phyloP scores from a whole-genome alignment of 2,113 vertebrate species.

The Callopanchax toddi region DNA sequence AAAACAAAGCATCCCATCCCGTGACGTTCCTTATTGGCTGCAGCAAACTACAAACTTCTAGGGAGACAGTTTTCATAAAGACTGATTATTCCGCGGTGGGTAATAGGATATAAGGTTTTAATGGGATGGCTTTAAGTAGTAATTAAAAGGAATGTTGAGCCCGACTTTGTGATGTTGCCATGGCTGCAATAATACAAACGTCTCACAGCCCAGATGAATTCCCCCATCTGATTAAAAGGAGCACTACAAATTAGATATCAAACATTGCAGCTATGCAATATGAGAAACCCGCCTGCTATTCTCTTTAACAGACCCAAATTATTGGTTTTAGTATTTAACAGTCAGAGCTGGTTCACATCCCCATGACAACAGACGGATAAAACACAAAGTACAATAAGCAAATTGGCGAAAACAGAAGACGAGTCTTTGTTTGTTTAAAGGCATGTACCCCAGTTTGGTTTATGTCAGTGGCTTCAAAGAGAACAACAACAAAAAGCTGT shows the following conservation, averaged over 20 bases:
- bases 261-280: not conserved
- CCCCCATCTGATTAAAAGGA: conserved; percentile 24
- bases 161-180: conserved; percentile 35
- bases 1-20: no score
- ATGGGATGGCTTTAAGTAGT: not conserved
- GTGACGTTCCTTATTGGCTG: no score
- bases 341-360: not conserved
- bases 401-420: conserved; percentile 1
- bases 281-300: not conserved
- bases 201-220: conserved; percentile 25
- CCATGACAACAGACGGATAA: not conserved
- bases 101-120: not conserved
- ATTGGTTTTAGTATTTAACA: not conserved
- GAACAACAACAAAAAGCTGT: conserved; percentile 12
- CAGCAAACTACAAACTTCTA: not conserved
- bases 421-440: not conserved
- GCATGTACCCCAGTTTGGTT: not conserved
- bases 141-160: conserved; percentile 1
- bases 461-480: not conserved
- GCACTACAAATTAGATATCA: conserved; percentile 8
- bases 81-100: not conserved
- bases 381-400: not conserved
- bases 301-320: not conserved
- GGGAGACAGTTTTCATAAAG: not conserved
- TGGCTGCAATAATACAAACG: conserved; percentile 24